Evolutionary conservation across 2,113 vertebrate genomes (phyloP), one percentile per base, ranked within the genome.

Genomic region (Bos indicus): DNA sequence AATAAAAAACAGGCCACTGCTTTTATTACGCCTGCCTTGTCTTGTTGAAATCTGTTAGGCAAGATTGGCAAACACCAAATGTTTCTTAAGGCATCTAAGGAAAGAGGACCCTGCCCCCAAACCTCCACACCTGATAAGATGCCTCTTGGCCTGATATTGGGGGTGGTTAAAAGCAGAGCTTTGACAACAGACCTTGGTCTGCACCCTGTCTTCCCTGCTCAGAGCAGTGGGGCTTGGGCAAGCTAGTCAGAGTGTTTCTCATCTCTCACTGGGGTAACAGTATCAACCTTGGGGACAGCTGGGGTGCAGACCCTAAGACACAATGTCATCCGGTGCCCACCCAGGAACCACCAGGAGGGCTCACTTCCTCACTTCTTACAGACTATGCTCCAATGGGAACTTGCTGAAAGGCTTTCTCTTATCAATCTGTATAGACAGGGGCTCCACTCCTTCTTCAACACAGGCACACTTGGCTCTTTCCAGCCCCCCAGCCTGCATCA

Each of bases 281-380:
- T 12, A 33, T 28, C 30, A 5, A 11, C 28, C 17, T 11, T n/a
- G 15, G 1, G 28, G 5, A 36, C 7, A 83, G 19, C 64, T 5
- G 14, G 12, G n/a, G 9, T 30, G 51, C 3, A 43, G 26, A 16
- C 13, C 6, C 43, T 54, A 25, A 54, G 14, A 54, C 2, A 2
- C 25, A 46, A 48, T 17, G 6, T 16, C 15, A 5, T 5, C 51
- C 15, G 1, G 9, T 26, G 7, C 9, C 1, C 0, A 16, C 52
- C 88, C 5, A 36, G 16, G 23, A 90, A 57, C 62, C 62, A 56
- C 3, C 36, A 17, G 0, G 3, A n/a, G n/a, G 16, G 9, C 36
- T 80, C 40, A 5, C 87, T 57, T 14, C 52, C 26, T 78, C 8
- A 9, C 46, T 82, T 64, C 15, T 30, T 52, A 19, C 15, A 30